These are phyloP conservation scores for Cosmia pyralina DNA, from an alignment of 2,888 invertebrate species.

Conservation along the genomic window DNA sequence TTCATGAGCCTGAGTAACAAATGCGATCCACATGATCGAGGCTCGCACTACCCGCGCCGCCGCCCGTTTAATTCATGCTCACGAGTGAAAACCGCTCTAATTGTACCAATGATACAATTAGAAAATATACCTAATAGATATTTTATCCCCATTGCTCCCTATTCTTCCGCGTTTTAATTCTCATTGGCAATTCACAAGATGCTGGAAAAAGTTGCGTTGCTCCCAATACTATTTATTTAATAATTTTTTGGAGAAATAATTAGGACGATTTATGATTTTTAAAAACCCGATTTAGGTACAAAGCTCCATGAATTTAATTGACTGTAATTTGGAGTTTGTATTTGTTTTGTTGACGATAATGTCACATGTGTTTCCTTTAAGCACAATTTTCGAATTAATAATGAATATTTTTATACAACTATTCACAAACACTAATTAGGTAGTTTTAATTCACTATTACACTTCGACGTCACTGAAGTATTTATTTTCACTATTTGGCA, in stretches of 20 bases:
- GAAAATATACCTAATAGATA: neutral
- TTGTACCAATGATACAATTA: neutral
- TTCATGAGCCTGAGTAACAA: conserved; percentile 63
- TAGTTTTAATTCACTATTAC: conserved; percentile 51
- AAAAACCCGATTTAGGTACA: neutral
- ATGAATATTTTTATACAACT: conserved; percentile 11
- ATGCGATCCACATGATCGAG: conserved; percentile 47
- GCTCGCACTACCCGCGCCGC: conserved; percentile 16
- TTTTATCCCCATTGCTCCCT: neutral
- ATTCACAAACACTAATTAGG: conserved; percentile 48
- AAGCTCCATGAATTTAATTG: neutral
- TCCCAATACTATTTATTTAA: neutral
- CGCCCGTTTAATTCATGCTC: conserved; percentile 5
- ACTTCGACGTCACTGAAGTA: conserved; percentile 61
- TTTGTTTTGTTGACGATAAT: neutral
- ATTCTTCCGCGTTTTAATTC: conserved; percentile 3
- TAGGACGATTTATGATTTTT: neutral
- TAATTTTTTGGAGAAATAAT: neutral
- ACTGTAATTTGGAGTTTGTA: conserved; percentile 4
- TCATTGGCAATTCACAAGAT: neutral
- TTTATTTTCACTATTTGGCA: conserved; percentile 75
- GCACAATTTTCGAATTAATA: conserved; percentile 1
- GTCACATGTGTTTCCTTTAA: neutral
- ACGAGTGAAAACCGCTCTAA: conserved; percentile 8
- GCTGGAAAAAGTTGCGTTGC: neutral